Base-by-base conservation (phyloP, 2,113 vertebrate species). In the Leucopsar rothschildi region DNA sequence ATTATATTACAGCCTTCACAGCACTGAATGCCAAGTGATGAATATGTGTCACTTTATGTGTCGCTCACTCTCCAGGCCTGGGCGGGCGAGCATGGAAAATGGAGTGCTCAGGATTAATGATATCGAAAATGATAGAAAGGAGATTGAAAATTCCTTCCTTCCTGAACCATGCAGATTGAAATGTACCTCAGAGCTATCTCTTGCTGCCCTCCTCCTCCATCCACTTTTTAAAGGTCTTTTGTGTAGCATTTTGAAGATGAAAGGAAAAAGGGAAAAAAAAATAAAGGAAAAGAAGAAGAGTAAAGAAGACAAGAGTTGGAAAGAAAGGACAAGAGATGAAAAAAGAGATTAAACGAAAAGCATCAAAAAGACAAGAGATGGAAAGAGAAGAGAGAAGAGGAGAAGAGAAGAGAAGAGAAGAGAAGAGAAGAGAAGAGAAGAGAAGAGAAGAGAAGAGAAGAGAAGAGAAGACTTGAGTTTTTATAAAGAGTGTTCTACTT, bases 131-230 rank as follows among this genome's bases (percentile, higher is more conserved):
- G 98, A 99, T 99, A 99, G 98, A 99, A 98, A 98, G 98, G 98
- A 99, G 99, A 99, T 99, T 99, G 99, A 99, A 99, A 99, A 99
- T 99, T 98, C 98, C 98, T 99, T 99, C 98, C 98, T 98, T 98
- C 97, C 98, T 99, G 98, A 99, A 99, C 98, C 99, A 98, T 98
- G 97, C 98, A 98, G 98, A 98, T 98, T 98, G 98, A 98, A 98
- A 98, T 97, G 97, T 98, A 98, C 98, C 98, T 98, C 97, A 98
- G 96, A 98, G 98, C 98, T 97, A 98, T 98, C 97, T 98, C 89
- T 91, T 96, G 90, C 96, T 95, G 63, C 95, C 90, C 95, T 97
- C 96, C 94, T 97, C 95, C 86, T 90, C 94, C 81, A 0, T 89
- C 83, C 88, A 88, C 88, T 89, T 93, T 92, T 52, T 23, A 94